Evolutionary conservation across 53 echinoderm and acorn worm species (phyloP).

Genomic region (Echinometra lucunter): DNA sequence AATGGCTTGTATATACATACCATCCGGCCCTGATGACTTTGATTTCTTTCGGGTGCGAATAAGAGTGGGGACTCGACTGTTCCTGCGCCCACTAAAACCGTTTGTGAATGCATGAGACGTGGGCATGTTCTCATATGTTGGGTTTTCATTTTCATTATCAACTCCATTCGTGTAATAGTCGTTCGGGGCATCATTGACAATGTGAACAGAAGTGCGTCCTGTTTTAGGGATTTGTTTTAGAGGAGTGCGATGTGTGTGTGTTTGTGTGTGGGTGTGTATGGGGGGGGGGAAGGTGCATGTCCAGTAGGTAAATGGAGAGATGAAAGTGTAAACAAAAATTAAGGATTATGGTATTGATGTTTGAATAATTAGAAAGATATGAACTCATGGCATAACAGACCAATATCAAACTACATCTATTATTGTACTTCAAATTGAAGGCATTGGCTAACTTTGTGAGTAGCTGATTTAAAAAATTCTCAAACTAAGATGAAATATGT

Average conservation of each 20-base stretch:
- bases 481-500: too few species aligned
- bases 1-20: slow-evolving; percentile 70
- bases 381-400: not conserved
- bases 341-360: not conserved
- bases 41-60: slow-evolving; percentile 84
- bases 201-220: slow-evolving; percentile 6
- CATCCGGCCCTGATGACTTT: slow-evolving; percentile 68
- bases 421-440: not conserved
- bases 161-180: slow-evolving; percentile 54
- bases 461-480: too few species aligned
- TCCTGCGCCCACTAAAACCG: slow-evolving; percentile 47
- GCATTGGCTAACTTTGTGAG: too few species aligned
- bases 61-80: slow-evolving; percentile 83
- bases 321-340: not conserved
- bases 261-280: not conserved
- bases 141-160: slow-evolving; percentile 56
- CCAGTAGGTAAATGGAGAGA: not conserved
- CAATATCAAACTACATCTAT: not conserved
- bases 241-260: not conserved
- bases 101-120: slow-evolving; percentile 9
- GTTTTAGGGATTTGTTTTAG: not conserved
- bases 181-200: slow-evolving; percentile 59
- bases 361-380: not conserved
- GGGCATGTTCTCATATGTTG: slow-evolving; percentile 52
- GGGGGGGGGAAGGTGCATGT: not conserved